Evolutionary conservation across 2,797 vertebrate species (phyloP).

Genomic region (Cynodonichthys magdalenae): DNA sequence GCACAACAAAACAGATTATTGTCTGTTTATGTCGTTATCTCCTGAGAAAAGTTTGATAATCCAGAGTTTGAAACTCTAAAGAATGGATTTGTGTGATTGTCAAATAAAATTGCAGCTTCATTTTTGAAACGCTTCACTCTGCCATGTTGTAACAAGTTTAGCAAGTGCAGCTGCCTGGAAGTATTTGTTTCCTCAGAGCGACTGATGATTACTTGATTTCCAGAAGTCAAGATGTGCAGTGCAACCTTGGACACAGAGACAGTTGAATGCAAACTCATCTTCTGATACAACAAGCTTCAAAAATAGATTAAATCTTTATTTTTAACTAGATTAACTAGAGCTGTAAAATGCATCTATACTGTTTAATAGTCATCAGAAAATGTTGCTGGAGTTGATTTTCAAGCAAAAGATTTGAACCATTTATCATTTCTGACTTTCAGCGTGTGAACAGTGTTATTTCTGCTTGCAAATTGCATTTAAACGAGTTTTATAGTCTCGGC

Average conservation of each 20-base stretch:
- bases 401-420: too few species aligned
- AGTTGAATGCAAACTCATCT: not conserved
- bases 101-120: not conserved
- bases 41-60: not conserved
- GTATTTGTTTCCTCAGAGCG: not conserved
- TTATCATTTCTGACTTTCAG: too few species aligned
- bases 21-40: too few species aligned
- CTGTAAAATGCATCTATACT: not conserved
- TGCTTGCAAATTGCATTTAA: not conserved
- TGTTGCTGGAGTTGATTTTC: too few species aligned
- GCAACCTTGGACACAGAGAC: not conserved
- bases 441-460: too few species aligned
- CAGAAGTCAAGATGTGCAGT: not conserved
- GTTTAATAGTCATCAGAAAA: too few species aligned
- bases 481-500: not conserved
- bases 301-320: not conserved
- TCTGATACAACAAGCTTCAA: not conserved
- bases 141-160: slow-evolving; percentile 26
- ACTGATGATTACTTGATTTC: not conserved
- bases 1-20: not conserved
- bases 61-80: slow-evolving; percentile 8
- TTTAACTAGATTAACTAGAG: not conserved
- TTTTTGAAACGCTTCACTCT: not conserved
- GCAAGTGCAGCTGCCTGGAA: slow-evolving; percentile 8
- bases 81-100: slow-evolving; percentile 11